A percentile compares a stretch with the other conserved stretches of the same genome.
Conservation (phyloP, 2,888 invertebrate species). For the Xylocampa areola region DNA sequence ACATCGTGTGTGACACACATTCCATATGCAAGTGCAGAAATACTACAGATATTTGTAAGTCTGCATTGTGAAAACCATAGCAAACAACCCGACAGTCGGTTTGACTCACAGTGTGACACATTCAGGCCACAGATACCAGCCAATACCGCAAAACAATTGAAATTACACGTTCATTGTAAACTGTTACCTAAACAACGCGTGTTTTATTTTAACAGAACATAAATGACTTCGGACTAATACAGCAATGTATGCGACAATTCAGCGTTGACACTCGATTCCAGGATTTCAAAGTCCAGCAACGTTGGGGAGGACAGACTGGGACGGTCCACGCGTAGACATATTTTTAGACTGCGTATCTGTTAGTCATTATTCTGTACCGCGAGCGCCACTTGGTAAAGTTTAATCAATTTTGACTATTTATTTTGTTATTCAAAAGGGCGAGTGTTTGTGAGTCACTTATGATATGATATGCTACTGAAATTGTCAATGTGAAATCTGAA, state of each 20-base stretch:
- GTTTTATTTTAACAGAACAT: background rate
- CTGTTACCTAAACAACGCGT: conserved; percentile 20
- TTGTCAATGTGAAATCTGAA: conserved; percentile 3
- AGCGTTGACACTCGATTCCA: conserved; percentile 23
- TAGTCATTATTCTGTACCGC: conserved; percentile 74
- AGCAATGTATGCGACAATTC: conserved; percentile 28
- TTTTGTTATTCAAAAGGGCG: conserved; percentile 29
- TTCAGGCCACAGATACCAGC: conserved; percentile 76
- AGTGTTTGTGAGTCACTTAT: conserved; percentile 30
- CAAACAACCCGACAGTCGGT: conserved; percentile 64
- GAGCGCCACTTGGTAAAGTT: conserved; percentile 54
- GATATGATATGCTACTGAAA: conserved; percentile 9
- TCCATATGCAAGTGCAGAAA: conserved; percentile 35
- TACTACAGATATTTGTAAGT: conserved; percentile 54
- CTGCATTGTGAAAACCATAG: conserved; percentile 61
- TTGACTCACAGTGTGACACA: conserved; percentile 81
- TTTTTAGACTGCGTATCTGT: conserved; percentile 79
- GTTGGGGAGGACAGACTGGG: conserved; percentile 69
- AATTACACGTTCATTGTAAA: background rate
- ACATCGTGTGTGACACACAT: conserved; percentile 46
- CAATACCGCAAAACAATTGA: conserved; percentile 50
- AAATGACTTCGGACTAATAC: background rate
- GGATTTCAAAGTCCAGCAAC: conserved; percentile 57
- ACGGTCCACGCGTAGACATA: conserved; percentile 77
- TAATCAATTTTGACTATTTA: conserved; percentile 55